These are phyloP conservation scores for Andrena minutula DNA, from an alignment of 2,888 invertebrate species.

Conservation along the genomic window DNA sequence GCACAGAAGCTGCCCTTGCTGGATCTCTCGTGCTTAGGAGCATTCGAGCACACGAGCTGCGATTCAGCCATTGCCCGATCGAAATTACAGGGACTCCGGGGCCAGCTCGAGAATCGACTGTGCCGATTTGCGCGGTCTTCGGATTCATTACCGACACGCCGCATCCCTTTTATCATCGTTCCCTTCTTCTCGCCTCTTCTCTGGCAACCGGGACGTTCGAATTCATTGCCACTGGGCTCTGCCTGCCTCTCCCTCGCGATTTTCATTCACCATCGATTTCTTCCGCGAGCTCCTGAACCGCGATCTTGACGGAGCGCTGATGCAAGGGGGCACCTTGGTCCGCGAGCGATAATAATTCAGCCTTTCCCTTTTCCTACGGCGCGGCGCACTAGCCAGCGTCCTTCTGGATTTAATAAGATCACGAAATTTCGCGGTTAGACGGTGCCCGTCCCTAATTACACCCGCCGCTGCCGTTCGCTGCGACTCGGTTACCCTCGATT, in stretches of 20 bases:
- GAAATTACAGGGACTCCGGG: slow-evolving; percentile 68
- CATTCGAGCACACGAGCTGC: slow-evolving; percentile 39
- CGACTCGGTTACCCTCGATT: slow-evolving; percentile 72
- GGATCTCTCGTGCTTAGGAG: slow-evolving; percentile 71
- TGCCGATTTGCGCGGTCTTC: slow-evolving; percentile 45
- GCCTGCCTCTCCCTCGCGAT: not conserved
- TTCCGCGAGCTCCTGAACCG: not conserved
- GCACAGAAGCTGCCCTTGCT: slow-evolving; percentile 68
- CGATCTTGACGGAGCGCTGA: slow-evolving; percentile 26
- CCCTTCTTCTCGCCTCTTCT: not conserved
- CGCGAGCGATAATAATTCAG: slow-evolving; percentile 70
- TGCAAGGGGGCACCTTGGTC: slow-evolving; percentile 62
- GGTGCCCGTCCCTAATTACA: slow-evolving; percentile 78
- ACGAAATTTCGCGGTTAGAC: slow-evolving; percentile 84
- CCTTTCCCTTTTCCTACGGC: slow-evolving; percentile 72
- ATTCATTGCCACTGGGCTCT: no score
- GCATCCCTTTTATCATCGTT: slow-evolving; percentile 44
- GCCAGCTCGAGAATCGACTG: slow-evolving; percentile 33
- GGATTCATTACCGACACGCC: slow-evolving; percentile 41
- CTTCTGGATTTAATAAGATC: slow-evolving; percentile 81
- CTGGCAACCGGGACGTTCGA: not conserved
- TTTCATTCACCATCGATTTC: slow-evolving; percentile 5
- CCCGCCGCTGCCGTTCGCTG: slow-evolving; percentile 68
- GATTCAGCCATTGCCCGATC: slow-evolving; percentile 46
- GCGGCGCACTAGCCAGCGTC: slow-evolving; percentile 60